Base-by-base conservation (phyloP, 2,888 invertebrate species). In the Drosophila robusta region DNA sequence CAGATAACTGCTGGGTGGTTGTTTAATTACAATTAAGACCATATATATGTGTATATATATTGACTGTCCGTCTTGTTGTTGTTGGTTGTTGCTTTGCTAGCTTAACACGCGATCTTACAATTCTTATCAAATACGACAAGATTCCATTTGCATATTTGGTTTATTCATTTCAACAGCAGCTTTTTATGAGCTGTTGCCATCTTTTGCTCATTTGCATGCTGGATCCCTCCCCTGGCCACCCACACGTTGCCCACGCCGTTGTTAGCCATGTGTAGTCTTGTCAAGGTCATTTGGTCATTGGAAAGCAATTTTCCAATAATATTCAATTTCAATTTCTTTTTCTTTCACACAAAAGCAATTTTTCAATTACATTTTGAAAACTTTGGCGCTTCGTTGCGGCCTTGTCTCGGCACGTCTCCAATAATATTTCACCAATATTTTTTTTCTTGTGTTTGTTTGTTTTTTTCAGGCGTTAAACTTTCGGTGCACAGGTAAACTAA, bases 321-420 rank as follows among this genome's bases (percentile, higher is more conserved):
- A 16, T 16, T 3, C 18, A 18, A 18, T 32, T 38, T 4, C 9
- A 16, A 38, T 29, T 47, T 9, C 7, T 0, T 16, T 16, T 51
- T 5, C 11, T 36, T 29, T 42, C 8, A 32, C 49, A 49, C 14
- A 46, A 12, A 39, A 58, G 9, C 9, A 52, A 52, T 32, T 83
- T 76, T 80, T 44, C 64, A 83, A 78, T 83, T 83, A 86, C 84
- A 78, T 83, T 86, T 72, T 73, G 14, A 24, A 64, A 58, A 52
- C 44, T 50, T 38, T 52, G 58, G 58, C 45, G 62, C 66, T 67
- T 64, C 46, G 51, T 16, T 56, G 24, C 34, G 60, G 39, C 51
- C 42, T 46, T 52, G 54, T 44, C 51, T 61, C 22, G 63, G 50
- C 61, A 78, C 75, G 64, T 60, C 47, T 54, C 45, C 39, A 61